phyloP scores from a whole-genome alignment of 2,888 invertebrate species.

The Corbicula japonica region DNA sequence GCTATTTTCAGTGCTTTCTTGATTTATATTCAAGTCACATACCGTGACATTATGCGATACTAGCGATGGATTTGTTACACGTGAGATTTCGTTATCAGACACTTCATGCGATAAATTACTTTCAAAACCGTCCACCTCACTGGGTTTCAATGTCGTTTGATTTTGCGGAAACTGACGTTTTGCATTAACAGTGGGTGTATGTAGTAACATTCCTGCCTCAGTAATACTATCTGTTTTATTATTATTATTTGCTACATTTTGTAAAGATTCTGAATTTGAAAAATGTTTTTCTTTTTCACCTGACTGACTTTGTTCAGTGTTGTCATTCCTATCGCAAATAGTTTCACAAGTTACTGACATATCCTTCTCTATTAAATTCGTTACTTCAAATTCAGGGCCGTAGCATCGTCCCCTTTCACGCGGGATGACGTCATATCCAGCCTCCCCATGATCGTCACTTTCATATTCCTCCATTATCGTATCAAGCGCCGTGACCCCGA shows the following conservation, averaged over 20 bases:
- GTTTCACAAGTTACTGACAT: conserved; percentile 21
- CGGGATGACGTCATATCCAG: conserved; percentile 1
- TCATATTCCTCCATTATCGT: conserved; percentile 81
- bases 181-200: conserved; percentile 24
- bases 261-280: conserved; percentile 7
- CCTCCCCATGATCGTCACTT: conserved; percentile 35
- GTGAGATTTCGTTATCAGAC: conserved; percentile 4
- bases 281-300: neutral
- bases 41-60: conserved; percentile 13
- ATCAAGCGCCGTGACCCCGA: conserved; percentile 69
- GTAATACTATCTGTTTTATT: conserved; percentile 25
- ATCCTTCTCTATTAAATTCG: neutral
- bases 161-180: conserved; percentile 31
- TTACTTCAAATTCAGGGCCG: neutral
- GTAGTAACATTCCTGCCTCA: conserved; percentile 20
- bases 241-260: conserved; percentile 21
- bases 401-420: conserved; percentile 14
- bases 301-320: neutral
- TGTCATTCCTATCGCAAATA: conserved; percentile 13
- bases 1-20: conserved; percentile 5
- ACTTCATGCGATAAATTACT: conserved; percentile 50
- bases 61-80: neutral
- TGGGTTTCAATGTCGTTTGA: conserved; percentile 26
- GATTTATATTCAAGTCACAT: conserved; percentile 48
- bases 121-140: conserved; percentile 42